A percentile compares a stretch with the other conserved stretches of the same genome.
Evolutionary conservation across 2,113 vertebrate species (phyloP).

Genomic region (Xyrauchen texanus): DNA sequence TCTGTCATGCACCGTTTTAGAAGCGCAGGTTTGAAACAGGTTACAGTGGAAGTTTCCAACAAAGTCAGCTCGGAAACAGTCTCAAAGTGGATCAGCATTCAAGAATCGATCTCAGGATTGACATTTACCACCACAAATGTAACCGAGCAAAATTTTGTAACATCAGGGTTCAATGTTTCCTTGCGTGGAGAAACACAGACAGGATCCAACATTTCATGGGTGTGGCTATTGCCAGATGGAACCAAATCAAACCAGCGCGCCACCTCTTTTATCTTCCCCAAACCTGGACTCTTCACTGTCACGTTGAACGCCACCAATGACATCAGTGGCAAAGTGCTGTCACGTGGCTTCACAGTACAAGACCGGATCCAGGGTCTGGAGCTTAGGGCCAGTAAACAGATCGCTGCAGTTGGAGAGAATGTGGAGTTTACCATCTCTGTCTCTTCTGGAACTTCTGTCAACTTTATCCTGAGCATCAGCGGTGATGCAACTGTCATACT

Average conservation of each 20-base stretch:
- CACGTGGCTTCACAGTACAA: slow-evolving; percentile 79
- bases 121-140: slow-evolving; percentile 71
- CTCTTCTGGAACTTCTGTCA: slow-evolving; percentile 76
- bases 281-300: slow-evolving; percentile 70
- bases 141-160: slow-evolving; percentile 73
- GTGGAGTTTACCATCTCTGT: slow-evolving; percentile 84
- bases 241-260: slow-evolving; percentile 59
- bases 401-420: slow-evolving; percentile 77
- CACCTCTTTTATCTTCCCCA: slow-evolving; percentile 70
- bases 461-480: slow-evolving; percentile 78
- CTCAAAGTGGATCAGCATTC: slow-evolving; percentile 75
- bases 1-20: slow-evolving; percentile 72
- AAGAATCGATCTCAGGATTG: slow-evolving; percentile 81
- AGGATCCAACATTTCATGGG: slow-evolving; percentile 85
- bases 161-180: slow-evolving; percentile 70
- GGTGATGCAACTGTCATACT: slow-evolving; percentile 72
- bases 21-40: slow-evolving; percentile 71
- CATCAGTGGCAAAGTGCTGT: slow-evolving; percentile 75
- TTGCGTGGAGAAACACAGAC: slow-evolving; percentile 77
- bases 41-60: slow-evolving; percentile 82
- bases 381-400: slow-evolving; percentile 77
- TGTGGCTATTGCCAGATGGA: slow-evolving; percentile 78
- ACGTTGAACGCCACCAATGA: slow-evolving; percentile 86
- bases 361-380: slow-evolving; percentile 82
- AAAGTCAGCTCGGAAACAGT: slow-evolving; percentile 73